Percentiles rank a stretch among this genome's conserved stretches.
These are phyloP conservation scores for Spisula subtruncata DNA, from an alignment of 2,888 invertebrate genomes.

Conservation along the genomic window DNA sequence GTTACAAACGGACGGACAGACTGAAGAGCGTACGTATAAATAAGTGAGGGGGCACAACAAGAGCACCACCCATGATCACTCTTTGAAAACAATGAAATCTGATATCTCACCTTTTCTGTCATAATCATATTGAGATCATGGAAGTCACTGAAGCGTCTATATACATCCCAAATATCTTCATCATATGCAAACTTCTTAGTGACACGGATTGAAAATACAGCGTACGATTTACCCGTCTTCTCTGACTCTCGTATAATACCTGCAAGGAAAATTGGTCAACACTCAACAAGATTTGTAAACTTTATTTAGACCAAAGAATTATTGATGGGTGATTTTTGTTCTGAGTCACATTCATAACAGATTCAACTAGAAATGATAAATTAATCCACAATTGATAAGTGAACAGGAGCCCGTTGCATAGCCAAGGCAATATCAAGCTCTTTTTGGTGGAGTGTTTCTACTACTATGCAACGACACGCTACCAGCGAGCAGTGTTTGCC, in stretches of 20 bases:
- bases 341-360: too few species aligned
- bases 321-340: not conserved
- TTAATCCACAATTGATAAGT: too few species aligned
- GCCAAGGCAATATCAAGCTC: too few species aligned
- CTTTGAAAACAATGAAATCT: conserved; percentile 17
- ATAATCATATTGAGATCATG: conserved; percentile 95
- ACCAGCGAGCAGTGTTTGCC: too few species aligned
- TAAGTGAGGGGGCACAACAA: too few species aligned
- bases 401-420: too few species aligned
- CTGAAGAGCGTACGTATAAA: too few species aligned
- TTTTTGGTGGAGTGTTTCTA: too few species aligned
- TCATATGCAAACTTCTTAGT: conserved; percentile 89
- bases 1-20: too few species aligned
- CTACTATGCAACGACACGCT: too few species aligned
- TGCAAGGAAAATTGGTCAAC: conserved; percentile 71
- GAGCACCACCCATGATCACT: too few species aligned
- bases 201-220: conserved; percentile 95
- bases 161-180: conserved; percentile 95
- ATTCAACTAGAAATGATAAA: too few species aligned
- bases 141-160: conserved; percentile 97
- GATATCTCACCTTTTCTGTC: conserved; percentile 89
- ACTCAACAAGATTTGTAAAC: not conserved
- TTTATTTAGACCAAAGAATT: not conserved
- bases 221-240: conserved; percentile 93
- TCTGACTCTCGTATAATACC: conserved; percentile 92